Base-by-base conservation (phyloP, 1,140 invertebrate genomes). In the Diuraphis noxia region DNA sequence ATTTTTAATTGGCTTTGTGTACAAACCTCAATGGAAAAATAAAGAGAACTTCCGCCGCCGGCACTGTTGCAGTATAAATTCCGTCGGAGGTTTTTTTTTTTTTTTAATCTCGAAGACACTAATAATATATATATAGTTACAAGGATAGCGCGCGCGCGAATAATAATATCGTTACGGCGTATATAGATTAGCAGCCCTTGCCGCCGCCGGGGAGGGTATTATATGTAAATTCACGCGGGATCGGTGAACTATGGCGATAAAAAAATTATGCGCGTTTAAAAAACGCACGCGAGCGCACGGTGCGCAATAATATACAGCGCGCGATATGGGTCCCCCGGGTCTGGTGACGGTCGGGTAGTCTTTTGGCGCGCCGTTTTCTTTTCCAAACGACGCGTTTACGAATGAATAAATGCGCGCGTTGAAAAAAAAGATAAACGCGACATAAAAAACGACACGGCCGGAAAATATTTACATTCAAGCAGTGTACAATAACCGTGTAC, bases 11-110 rank as follows among this genome's bases (percentile, higher is more conserved):
- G 89, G 89, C 43, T 91, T 91, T 40, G 86, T 82, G 86, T 82
- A 52, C 89, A 91, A 91, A 91, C 89, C 89, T 91, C 89, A 91
- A 91, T 91, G 89, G 89, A 52, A 91, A 91, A 91, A 91, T 91
- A 91, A 91, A 91, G 89, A 88, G 86, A 88, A 63, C 49, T 63
- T n/a, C 43, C 34, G 36, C 72, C 72, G 40, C n/a, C 89, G 43
- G 34, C 72, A 21, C 38, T 30, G 63, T 34, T n/a, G n/a, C 34
- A 72, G 38, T n/a, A 63, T 91, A 91, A 91, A 91, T 91, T 91
- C 77, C 34, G 43, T 40, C 23, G 23, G 10, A 49, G 77, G 8
- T 36, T 43, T 79, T 38, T 23, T 56, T 43, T 43, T 40, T 89
- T 90, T 90, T 90, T 90, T 90, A 81, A 91, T 91, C 89, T 91